Evolutionary conservation across 2,888 invertebrate genomes (phyloP), one percentile per base, ranked within the genome.

Genomic region (Leucophora obtusa): DNA sequence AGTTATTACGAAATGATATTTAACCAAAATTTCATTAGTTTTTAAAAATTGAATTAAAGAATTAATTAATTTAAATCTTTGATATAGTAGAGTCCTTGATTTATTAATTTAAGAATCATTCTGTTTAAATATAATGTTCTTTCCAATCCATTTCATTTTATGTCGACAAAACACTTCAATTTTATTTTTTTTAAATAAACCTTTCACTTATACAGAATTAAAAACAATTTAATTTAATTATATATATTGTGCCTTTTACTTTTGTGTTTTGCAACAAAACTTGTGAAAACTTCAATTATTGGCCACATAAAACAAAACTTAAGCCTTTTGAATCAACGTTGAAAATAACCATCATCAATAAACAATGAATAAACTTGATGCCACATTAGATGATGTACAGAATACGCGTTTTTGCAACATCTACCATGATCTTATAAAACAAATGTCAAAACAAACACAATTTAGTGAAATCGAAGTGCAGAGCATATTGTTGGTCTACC

Each of bases 351-450:
- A 38, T 38, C 43, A n/a, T 47, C 2, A 47, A 2, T n/a, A n/a
- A n/a, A 38, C 66, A 56, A 89, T 89, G 89, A 86, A 86, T 66
- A 86, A 87, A 50, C 88, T 94, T 21, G 94, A 94, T 85, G 90
- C 91, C 21, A 91, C 93, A 53, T 90, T 94, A 84, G 93, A 93
- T 85, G 92, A 92, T 66, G 93, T 93, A 91, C 93, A 93, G 86
- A 94, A 94, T 86, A 93, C 93, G 3, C 91, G 93, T 4, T 93
- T 93, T 82, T 91, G 92, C 1, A 93, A 93, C 82, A 93, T 93
- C 84, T 91, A 94, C 83, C 91, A 92, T 15, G 88, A 89, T 0
- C 84, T 92, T 24, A 92, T 94, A 87, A 90, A 91, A 54, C 91
- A 92, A 82, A 91, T 93, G 84, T 89, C 91, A 69, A 93, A 92